phyloP scores from a whole-genome alignment of 2,113 vertebrate species.

The Apteryx mantelli region DNA sequence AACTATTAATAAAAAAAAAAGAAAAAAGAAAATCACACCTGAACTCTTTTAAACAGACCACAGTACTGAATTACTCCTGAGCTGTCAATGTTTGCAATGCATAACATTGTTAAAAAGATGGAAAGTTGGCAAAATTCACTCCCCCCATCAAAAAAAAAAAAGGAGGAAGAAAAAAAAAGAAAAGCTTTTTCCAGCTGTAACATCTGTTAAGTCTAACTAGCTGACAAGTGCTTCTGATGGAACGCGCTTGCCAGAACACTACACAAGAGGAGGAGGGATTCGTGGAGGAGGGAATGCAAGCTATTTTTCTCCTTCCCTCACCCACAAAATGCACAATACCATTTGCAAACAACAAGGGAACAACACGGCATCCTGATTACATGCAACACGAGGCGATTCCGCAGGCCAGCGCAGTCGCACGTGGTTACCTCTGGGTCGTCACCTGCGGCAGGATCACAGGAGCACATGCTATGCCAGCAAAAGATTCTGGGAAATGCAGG shows the following conservation, averaged over 20 bases:
- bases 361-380: neutral
- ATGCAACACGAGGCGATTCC: neutral
- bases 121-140: neutral
- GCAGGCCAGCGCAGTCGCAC: fast-evolving
- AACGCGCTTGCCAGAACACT: neutral
- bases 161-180: neutral
- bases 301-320: neutral
- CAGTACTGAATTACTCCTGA: constrained; percentile 13
- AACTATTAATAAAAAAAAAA: neutral
- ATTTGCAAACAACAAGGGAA: neutral
- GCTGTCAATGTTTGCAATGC: neutral
- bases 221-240: neutral
- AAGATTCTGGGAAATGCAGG: constrained; percentile 95
- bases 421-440: constrained; percentile 75
- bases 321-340: neutral
- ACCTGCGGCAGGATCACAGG: constrained; percentile 87
- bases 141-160: neutral
- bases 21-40: neutral
- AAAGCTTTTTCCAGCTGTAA: constrained; percentile 17
- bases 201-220: neutral
- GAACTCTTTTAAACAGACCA: constrained; percentile 2
- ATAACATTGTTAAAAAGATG: neutral
- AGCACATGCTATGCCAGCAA: constrained; percentile 90
- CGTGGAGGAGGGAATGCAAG: neutral
- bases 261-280: neutral